These are phyloP conservation scores for Drosophila mauritiana DNA, from an alignment of 1,140 invertebrate species.

Conservation along the genomic window DNA sequence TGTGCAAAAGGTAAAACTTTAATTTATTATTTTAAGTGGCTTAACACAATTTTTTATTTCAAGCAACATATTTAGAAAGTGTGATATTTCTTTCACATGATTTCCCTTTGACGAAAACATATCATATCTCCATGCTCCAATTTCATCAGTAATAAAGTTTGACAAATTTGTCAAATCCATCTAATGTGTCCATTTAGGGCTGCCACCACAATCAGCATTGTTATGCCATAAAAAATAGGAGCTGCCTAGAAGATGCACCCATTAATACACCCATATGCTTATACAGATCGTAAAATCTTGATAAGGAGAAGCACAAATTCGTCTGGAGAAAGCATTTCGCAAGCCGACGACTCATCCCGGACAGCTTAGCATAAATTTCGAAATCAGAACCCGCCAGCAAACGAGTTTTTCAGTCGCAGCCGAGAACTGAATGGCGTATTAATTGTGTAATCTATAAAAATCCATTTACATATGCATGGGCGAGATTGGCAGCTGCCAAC, in stretches of 20 bases:
- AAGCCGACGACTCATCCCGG: slow-evolving; percentile 10
- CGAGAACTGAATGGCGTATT: slow-evolving; percentile 45
- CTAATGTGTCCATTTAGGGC: slow-evolving; percentile 22
- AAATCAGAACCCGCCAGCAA: slow-evolving; percentile 38
- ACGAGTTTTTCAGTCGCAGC: slow-evolving; percentile 37
- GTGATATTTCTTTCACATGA: slow-evolving; percentile 7
- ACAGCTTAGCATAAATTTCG: slow-evolving; percentile 41
- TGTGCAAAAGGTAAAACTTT: too few species aligned
- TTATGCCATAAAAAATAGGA: slow-evolving; percentile 22
- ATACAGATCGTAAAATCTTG: slow-evolving; percentile 16
- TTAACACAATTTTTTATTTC: too few species aligned
- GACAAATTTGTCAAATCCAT: slow-evolving; percentile 14
- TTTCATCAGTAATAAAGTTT: slow-evolving; percentile 11
- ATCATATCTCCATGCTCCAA: slow-evolving; percentile 4
- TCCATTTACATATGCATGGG: slow-evolving; percentile 64
- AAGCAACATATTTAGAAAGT: slow-evolving; percentile 24
- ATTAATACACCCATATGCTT: slow-evolving; percentile 33
- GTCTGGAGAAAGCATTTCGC: slow-evolving; percentile 51
- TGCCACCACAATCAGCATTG: slow-evolving; percentile 11
- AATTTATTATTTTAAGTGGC: too few species aligned
- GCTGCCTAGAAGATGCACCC: slow-evolving; percentile 28
- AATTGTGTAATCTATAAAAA: slow-evolving; percentile 57
- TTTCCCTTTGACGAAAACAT: slow-evolving; percentile 6
- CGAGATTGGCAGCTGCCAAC: slow-evolving; percentile 34
- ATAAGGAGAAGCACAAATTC: slow-evolving; percentile 51